These are phyloP conservation scores for Drosophila quadrilineata DNA, from an alignment of 1,140 invertebrate genomes.

Conservation along the genomic window DNA sequence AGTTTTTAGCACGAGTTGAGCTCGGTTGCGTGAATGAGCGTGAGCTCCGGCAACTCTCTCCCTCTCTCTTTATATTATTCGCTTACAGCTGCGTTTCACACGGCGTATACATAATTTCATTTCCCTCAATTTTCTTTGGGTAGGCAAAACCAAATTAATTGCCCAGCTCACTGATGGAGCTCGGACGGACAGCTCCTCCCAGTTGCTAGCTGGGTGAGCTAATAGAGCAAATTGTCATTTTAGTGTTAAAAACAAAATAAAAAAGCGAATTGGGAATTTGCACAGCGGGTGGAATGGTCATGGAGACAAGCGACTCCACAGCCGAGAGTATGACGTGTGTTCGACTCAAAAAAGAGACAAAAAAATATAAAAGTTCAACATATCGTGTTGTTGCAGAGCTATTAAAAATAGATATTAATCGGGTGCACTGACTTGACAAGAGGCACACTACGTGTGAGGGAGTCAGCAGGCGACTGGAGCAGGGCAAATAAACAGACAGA, in stretches of 20 bases:
- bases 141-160: conserved; percentile 57
- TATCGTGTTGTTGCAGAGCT: conserved; percentile 13
- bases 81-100: conserved; percentile 28
- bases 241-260: conserved; percentile 26
- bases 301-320: conserved; percentile 14
- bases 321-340: conserved; percentile 52
- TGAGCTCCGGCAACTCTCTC: too few species aligned
- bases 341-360: conserved; percentile 25
- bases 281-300: conserved; percentile 21
- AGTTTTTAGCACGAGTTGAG: conserved; percentile 14
- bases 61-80: too few species aligned
- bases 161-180: conserved; percentile 16
- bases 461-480: too few species aligned
- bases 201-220: conserved; percentile 55
- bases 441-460: too few species aligned
- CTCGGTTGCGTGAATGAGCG: conserved; percentile 60
- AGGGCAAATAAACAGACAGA: too few species aligned
- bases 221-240: conserved; percentile 58
- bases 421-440: conserved; percentile 56
- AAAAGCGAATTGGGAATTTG: conserved; percentile 9
- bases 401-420: conserved; percentile 43
- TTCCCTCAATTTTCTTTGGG: conserved; percentile 19
- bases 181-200: conserved; percentile 5
- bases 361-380: neutral
- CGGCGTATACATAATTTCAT: conserved; percentile 66